Conservation (phyloP, 2,888 invertebrate species). For the Mythimna albipuncta region DNA sequence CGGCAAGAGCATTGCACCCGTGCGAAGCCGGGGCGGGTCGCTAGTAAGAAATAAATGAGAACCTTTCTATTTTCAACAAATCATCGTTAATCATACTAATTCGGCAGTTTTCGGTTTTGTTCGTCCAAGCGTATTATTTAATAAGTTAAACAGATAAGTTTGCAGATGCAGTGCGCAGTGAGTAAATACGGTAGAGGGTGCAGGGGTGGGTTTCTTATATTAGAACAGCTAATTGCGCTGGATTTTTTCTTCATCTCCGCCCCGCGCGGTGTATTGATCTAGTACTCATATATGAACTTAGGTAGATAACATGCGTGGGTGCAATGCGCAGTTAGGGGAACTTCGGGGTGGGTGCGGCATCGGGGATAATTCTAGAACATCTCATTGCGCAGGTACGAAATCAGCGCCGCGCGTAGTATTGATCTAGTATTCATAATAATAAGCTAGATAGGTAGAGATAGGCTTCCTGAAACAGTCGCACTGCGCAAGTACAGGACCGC, state of each 20-base stretch:
- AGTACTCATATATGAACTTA: neutral
- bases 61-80: too few relatives aligned
- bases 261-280: conserved; percentile 1
- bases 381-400: neutral
- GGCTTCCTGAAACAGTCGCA: neutral
- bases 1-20: too few relatives aligned
- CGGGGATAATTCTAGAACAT: neutral
- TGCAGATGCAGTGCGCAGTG: neutral
- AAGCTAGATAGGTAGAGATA: neutral
- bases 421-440: neutral
- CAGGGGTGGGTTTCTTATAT: neutral
- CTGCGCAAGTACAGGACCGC: neutral
- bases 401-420: neutral
- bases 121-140: neutral
- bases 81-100: too few relatives aligned
- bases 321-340: too few relatives aligned
- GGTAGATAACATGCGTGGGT: too few relatives aligned
- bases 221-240: neutral
- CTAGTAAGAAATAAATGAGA: too few relatives aligned
- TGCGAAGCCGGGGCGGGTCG: too few relatives aligned
- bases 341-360: neutral
- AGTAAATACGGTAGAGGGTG: neutral
- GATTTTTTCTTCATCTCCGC: neutral
- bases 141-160: neutral
- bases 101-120: too few relatives aligned